Conservation (phyloP, 2,888 invertebrate species). For the Pherbina coryleti region DNA sequence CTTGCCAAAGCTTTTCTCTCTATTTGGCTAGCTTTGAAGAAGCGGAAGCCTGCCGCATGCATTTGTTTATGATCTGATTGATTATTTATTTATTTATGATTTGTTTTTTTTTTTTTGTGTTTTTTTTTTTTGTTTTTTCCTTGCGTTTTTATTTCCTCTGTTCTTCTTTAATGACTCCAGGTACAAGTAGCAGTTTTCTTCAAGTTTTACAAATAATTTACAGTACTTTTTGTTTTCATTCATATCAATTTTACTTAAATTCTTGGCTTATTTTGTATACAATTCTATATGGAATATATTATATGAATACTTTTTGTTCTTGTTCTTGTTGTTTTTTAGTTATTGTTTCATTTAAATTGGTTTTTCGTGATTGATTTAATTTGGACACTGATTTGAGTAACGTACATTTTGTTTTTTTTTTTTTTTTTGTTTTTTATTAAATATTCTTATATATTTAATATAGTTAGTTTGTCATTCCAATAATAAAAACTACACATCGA, state of each 20-base stretch:
- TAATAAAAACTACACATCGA: slow-evolving; percentile 45
- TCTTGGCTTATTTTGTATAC: slow-evolving; percentile 13
- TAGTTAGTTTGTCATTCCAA: background rate
- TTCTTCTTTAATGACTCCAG: slow-evolving; percentile 22
- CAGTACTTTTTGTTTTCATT: background rate
- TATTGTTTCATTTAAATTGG: background rate
- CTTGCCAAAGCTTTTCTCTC: too few species aligned
- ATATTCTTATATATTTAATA: background rate
- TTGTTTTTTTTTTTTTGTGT: too few species aligned
- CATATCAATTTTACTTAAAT: background rate
- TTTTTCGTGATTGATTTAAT: background rate
- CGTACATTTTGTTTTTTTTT: background rate
- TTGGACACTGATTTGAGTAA: slow-evolving; percentile 8
- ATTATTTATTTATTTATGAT: background rate
- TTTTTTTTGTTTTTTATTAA: background rate
- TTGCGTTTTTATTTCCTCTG: background rate
- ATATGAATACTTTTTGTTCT: slow-evolving; percentile 17
- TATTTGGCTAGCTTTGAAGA: background rate
- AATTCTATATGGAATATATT: slow-evolving; percentile 20
- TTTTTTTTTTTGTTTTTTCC: background rate
- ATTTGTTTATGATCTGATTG: background rate
- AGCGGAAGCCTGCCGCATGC: background rate
- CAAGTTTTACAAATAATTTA: slow-evolving; percentile 6
- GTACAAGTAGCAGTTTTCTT: slow-evolving; percentile 34
- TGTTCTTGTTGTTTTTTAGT: slow-evolving; percentile 20